Conservation (phyloP, 2,888 invertebrate species). For the Hydrotaea cyrtoneurina region DNA sequence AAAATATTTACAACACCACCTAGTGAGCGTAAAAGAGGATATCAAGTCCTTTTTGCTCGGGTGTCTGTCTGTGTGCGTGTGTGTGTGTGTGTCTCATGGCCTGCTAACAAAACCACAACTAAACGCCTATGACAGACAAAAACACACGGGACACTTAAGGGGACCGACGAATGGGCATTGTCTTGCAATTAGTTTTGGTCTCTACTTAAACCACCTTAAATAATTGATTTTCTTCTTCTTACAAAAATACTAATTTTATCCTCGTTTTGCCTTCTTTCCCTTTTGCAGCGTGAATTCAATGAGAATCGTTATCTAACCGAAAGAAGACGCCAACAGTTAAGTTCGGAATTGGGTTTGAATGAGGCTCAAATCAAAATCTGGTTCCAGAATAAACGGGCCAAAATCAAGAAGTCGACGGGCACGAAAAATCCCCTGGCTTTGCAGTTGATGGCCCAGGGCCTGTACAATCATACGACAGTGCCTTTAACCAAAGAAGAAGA, state of each 20-base stretch:
- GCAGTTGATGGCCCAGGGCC: slow-evolving; percentile 95
- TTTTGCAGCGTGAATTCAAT: slow-evolving; percentile 90
- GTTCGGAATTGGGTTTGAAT: slow-evolving; percentile 94
- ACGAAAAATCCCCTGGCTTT: slow-evolving; percentile 92
- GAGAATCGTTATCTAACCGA: slow-evolving; percentile 97
- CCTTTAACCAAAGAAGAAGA: slow-evolving; percentile 88
- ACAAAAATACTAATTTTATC: slow-evolving; percentile 36
- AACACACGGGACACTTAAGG: neutral
- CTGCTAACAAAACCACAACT: slow-evolving; percentile 56
- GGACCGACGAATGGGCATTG: neutral
- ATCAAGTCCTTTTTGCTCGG: too few species aligned
- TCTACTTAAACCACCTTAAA: slow-evolving; percentile 73
- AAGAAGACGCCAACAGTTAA: slow-evolving; percentile 92
- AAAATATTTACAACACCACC: slow-evolving; percentile 75
- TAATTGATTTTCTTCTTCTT: slow-evolving; percentile 77
- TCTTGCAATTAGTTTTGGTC: slow-evolving; percentile 75
- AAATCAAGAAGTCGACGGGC: slow-evolving; percentile 95
- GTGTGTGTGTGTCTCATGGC: neutral
- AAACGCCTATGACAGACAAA: slow-evolving; percentile 54
- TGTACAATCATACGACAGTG: slow-evolving; percentile 93
- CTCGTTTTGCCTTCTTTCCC: slow-evolving; percentile 9
- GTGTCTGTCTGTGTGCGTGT: too few species aligned
- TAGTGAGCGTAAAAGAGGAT: slow-evolving; percentile 64
- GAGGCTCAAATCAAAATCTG: slow-evolving; percentile 99
- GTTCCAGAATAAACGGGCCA: slow-evolving; percentile 98